Percentiles rank a stretch among this genome's conserved stretches.
These are phyloP conservation scores for Danaus melanippus DNA, from an alignment of 1,140 invertebrate genomes.

Conservation along the genomic window DNA sequence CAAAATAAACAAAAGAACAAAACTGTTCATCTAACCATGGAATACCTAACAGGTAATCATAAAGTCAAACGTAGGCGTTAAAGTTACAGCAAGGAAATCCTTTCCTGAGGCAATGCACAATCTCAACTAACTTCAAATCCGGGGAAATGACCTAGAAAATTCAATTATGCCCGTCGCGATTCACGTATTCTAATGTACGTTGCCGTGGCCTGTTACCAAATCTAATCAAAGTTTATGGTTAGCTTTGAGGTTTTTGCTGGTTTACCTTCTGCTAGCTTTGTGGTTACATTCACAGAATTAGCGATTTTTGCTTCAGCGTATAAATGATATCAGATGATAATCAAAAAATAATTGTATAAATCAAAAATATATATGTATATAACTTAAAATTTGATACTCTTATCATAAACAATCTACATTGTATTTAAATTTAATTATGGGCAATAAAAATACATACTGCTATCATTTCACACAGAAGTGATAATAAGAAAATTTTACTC, in stretches of 20 bases:
- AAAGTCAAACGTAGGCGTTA: slow-evolving; percentile 8
- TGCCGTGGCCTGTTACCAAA: slow-evolving; percentile 54
- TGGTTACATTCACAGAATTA: slow-evolving; percentile 16
- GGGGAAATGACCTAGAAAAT: slow-evolving; percentile 64
- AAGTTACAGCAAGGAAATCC: slow-evolving; percentile 25
- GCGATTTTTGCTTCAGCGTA: slow-evolving; percentile 3
- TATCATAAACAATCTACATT: too few relatives aligned
- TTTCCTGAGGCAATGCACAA: slow-evolving; percentile 28
- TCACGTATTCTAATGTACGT: slow-evolving; percentile 65
- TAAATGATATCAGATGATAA: too few relatives aligned
- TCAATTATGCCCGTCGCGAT: slow-evolving; percentile 59
- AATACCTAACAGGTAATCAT: too few relatives aligned
- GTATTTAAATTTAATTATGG: too few relatives aligned
- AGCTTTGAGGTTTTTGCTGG: slow-evolving; percentile 55
- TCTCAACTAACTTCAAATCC: slow-evolving; percentile 37
- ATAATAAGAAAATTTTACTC: too few relatives aligned
- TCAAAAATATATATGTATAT: too few relatives aligned
- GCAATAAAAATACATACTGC: too few relatives aligned
- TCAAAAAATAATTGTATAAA: too few relatives aligned
- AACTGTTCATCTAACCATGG: too few relatives aligned
- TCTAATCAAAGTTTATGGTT: slow-evolving; percentile 70
- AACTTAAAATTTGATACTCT: too few relatives aligned
- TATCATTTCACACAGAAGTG: neutral
- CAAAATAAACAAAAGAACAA: too few relatives aligned
- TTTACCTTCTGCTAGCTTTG: slow-evolving; percentile 37